A percentile compares a stretch with the other conserved stretches of the same genome.
Conservation (phyloP, 2,113 vertebrate genomes). For the Pomatostomus ruficeps region DNA sequence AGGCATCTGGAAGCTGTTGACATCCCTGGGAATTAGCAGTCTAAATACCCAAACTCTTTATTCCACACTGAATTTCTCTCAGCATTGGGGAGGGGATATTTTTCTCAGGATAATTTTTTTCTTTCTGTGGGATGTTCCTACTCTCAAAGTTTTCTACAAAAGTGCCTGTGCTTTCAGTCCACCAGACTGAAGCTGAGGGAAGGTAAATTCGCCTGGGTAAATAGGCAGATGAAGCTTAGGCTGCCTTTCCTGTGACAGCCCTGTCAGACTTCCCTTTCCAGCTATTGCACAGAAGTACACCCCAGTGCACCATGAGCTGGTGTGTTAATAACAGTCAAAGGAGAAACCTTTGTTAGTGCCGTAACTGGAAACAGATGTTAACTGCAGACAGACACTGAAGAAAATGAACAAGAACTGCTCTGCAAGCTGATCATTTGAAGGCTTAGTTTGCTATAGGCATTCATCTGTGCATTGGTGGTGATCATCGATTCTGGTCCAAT, state of each 20-base stretch:
- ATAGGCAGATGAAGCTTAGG: background rate
- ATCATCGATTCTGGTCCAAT: background rate
- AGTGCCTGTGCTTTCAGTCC: background rate
- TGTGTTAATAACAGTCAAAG: constrained; percentile 3
- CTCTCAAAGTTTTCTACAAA: background rate
- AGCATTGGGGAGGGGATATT: accelerated
- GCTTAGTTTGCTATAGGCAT: constrained; percentile 22
- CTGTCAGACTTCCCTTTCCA: background rate
- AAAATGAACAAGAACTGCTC: constrained; percentile 14
- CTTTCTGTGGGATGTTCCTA: background rate
- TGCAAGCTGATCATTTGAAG: background rate
- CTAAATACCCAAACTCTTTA: background rate
- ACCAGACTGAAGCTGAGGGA: background rate
- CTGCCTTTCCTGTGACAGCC: background rate
- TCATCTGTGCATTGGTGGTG: background rate
- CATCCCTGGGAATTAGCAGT: background rate
- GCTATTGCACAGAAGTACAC: background rate
- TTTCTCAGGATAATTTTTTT: background rate
- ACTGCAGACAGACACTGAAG: background rate
- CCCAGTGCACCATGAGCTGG: background rate
- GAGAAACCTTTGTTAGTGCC: background rate
- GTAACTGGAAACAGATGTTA: constrained; percentile 44
- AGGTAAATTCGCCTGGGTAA: background rate
- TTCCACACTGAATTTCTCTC: background rate
- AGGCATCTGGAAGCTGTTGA: background rate